These are phyloP conservation scores for Carassius carassius DNA, from an alignment of 2,113 vertebrate species.

Conservation along the genomic window DNA sequence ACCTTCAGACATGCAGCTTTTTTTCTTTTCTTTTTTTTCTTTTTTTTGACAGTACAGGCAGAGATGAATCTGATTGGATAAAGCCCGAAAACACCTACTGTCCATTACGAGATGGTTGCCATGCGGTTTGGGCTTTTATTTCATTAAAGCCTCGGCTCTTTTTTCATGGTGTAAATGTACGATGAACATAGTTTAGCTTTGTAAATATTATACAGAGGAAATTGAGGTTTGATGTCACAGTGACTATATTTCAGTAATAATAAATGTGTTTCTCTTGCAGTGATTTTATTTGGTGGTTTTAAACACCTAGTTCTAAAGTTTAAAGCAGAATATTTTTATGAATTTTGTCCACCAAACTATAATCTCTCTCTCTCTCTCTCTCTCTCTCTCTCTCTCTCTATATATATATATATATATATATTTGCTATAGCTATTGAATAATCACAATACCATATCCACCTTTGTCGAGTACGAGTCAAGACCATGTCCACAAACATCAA, in stretches of 20 bases:
- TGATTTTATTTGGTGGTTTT: background rate
- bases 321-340: background rate
- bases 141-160: background rate
- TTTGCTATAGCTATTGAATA: background rate
- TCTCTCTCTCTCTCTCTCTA: no score
- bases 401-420: no score
- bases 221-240: background rate
- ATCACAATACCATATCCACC: no score
- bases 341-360: background rate
- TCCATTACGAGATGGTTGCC: slow-evolving; percentile 46
- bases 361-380: background rate
- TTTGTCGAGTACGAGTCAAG: no score
- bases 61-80: slow-evolving; percentile 47
- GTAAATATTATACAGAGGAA: background rate
- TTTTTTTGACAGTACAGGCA: slow-evolving; percentile 27
- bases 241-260: background rate
- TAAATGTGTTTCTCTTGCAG: background rate
- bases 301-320: background rate
- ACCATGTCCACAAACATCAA: no score
- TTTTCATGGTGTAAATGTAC: background rate
- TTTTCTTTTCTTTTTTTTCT: background rate
- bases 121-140: slow-evolving; percentile 39
- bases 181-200: background rate
- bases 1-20: slow-evolving; percentile 19
- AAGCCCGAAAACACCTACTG: slow-evolving; percentile 32